phyloP scores from a whole-genome alignment of 2,797 vertebrate genomes.

The Neosilurus mollespiculum region DNA sequence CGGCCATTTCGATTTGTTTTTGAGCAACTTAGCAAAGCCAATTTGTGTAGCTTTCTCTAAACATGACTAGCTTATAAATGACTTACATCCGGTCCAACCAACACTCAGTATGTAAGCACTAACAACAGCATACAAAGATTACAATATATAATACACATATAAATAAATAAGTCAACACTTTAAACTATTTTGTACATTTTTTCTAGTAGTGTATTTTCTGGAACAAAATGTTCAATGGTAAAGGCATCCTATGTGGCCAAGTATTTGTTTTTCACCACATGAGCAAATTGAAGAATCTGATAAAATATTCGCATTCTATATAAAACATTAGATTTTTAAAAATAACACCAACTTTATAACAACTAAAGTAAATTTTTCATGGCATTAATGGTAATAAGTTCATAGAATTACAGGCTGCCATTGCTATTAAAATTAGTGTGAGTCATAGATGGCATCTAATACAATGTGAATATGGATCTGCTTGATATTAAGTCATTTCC shows the following conservation, averaged over 20 bases:
- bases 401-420: not conserved
- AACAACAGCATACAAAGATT: constrained; percentile 21
- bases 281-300: not conserved
- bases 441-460: not conserved
- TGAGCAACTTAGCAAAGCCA: constrained; percentile 61
- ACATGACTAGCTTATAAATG: constrained; percentile 48
- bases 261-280: not conserved
- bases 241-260: not conserved
- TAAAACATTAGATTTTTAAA: not conserved
- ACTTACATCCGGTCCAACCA: constrained; percentile 30
- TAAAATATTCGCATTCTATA: not conserved
- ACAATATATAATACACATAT: constrained; percentile 12
- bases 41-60: constrained; percentile 55
- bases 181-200: not conserved
- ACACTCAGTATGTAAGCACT: constrained; percentile 28
- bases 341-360: not conserved
- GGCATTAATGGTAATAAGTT: not conserved
- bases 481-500: not conserved
- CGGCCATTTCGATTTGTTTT: constrained; percentile 72
- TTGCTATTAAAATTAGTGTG: constrained; percentile 18
- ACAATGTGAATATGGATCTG: not conserved
- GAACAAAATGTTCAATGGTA: not conserved
- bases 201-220: not conserved
- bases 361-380: not conserved
- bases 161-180: constrained; percentile 7